Percentiles rank a stretch among this genome's conserved stretches.
Conservation (phyloP, 1,140 invertebrate species). For the Ephestia elutella region DNA sequence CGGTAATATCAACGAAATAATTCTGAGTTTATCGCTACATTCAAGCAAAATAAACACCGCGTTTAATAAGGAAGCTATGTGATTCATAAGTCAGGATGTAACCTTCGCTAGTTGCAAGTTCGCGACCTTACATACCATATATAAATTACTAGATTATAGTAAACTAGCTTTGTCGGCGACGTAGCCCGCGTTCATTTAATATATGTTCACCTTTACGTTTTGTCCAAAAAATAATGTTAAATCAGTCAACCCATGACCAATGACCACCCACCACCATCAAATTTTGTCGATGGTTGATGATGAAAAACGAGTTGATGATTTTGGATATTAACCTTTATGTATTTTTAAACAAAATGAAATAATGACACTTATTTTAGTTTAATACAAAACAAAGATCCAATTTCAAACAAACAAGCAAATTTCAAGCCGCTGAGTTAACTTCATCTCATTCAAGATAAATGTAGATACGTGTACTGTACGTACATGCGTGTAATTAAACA, state of each 20-base stretch:
- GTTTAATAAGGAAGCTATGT: slow-evolving; percentile 26
- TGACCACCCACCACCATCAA: no score
- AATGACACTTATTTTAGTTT: neutral
- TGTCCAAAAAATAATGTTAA: no score
- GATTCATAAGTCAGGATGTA: slow-evolving; percentile 34
- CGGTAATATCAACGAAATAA: no score
- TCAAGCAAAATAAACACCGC: neutral
- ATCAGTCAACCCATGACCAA: no score
- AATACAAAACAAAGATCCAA: neutral
- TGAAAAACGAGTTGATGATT: no score
- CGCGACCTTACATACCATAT: slow-evolving; percentile 13
- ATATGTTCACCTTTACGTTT: no score
- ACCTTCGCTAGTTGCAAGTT: slow-evolving; percentile 24
- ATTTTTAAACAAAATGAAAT: neutral
- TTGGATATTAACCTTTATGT: no score
- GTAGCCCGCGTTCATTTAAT: neutral
- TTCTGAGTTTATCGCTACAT: no score
- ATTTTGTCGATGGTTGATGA: no score
- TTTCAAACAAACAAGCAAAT: no score
- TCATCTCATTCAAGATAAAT: neutral
- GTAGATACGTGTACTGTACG: no score
- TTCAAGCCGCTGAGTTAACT: neutral
- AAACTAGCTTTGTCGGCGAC: neutral
- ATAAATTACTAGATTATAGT: slow-evolving; percentile 20
- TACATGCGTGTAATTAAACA: neutral